Evolutionary conservation across 2,797 vertebrate species (phyloP).

Genomic region (Eidolon dupreanum): DNA sequence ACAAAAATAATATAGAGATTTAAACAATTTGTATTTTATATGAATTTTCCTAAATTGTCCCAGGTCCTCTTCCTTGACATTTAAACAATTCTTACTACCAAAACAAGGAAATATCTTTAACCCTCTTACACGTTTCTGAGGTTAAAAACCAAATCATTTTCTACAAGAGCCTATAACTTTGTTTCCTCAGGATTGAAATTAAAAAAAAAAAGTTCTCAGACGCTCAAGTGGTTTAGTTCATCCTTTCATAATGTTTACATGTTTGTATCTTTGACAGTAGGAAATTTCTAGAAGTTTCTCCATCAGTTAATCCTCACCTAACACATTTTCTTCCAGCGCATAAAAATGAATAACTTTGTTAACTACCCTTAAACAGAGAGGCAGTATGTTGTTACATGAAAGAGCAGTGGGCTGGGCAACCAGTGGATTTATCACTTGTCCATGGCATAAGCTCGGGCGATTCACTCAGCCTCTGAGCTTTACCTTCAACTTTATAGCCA

Average conservation of each 20-base stretch:
- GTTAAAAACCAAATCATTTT: slow-evolving; percentile 53
- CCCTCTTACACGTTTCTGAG: slow-evolving; percentile 8
- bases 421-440: background rate
- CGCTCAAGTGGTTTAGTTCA: background rate
- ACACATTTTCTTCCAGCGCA: background rate
- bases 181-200: background rate
- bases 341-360: background rate
- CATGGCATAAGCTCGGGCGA: accelerated
- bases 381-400: background rate
- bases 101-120: slow-evolving; percentile 38
- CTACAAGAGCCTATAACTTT: slow-evolving; percentile 50
- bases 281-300: slow-evolving; percentile 34
- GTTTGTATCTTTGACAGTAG: background rate
- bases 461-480: background rate
- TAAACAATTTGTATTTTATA: slow-evolving; percentile 34
- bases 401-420: background rate
- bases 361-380: background rate
- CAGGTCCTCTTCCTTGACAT: background rate
- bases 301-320: slow-evolving; percentile 8
- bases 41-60: slow-evolving; percentile 31
- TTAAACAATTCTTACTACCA: background rate
- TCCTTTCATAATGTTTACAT: background rate
- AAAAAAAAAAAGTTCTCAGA: slow-evolving; percentile 30
- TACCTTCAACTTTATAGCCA: background rate
- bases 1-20: background rate